Evolutionary conservation across 2,888 invertebrate species (phyloP).

Genomic region (Electrophaes corylata): DNA sequence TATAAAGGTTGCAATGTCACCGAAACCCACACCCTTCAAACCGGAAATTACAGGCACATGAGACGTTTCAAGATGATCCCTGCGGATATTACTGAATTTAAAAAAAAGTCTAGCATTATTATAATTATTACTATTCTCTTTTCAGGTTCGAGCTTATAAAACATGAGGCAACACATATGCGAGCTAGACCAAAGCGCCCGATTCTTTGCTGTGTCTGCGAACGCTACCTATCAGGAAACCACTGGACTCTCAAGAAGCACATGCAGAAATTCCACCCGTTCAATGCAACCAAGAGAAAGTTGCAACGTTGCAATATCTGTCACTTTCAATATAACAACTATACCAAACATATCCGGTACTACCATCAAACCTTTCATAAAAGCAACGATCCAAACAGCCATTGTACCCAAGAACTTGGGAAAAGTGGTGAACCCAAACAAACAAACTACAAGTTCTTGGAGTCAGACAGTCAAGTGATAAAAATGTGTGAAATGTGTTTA

Average conservation of each 20-base stretch:
- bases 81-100: too few relatives aligned
- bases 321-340: constrained; percentile 16
- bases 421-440: too few relatives aligned
- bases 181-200: constrained; percentile 22
- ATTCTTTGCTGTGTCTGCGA: constrained; percentile 50
- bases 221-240: constrained; percentile 41
- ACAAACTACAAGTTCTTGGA: background rate
- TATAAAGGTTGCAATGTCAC: too few relatives aligned
- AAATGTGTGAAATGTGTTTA: constrained; percentile 51
- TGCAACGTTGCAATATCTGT: constrained; percentile 17
- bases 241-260: constrained; percentile 14
- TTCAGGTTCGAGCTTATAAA: constrained; percentile 50
- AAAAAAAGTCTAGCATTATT: too few relatives aligned
- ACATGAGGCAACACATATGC: constrained; percentile 53
- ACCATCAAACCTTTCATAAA: constrained; percentile 4
- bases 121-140: too few relatives aligned
- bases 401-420: too few relatives aligned
- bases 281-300: background rate
- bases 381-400: constrained; percentile 1
- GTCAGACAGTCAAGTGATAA: background rate
- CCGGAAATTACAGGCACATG: too few relatives aligned
- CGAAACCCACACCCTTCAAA: too few relatives aligned
- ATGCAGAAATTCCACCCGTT: constrained; percentile 10
- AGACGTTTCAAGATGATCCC: too few relatives aligned
- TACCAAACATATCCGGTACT: constrained; percentile 24